Evolutionary conservation across 2,888 invertebrate genomes (phyloP), one percentile per base, ranked within the genome.

Genomic region (Mamestra brassicae): DNA sequence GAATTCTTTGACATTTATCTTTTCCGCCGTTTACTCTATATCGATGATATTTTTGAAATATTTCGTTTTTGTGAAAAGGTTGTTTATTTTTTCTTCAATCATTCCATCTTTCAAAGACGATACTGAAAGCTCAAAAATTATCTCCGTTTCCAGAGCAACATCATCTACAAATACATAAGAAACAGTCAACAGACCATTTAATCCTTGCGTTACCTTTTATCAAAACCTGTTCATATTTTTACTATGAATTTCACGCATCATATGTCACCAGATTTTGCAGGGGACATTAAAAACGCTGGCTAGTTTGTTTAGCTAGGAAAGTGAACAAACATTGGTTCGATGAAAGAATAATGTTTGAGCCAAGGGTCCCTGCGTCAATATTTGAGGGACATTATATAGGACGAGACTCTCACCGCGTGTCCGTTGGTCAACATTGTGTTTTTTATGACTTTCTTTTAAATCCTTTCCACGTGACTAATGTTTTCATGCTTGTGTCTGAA

Each of bases 341-440:
- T 81, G 86, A 85, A 85, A 85, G 81, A 85, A 85, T 84, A 85
- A 85, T 85, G 86, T 82, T 85, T 85, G 77, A 76, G 75, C 67
- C 78, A 78, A 83, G 81, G 79, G 78, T 62, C 69, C 67, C 68
- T 79, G 70, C 62, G 77, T 78, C 85, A 85, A 85, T 85, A 81
- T 85, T 85, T 79, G 81, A 84, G 62, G 70, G 81, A 73, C 75
- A 83, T 81, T 77, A 83, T 77, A 80, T 77, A 78, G 75, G 78
- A 78, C 71, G 70, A 71, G 75, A 71, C 63, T 79, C 79, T 70
- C 67, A 60, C 57, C 42, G 47, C 52, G 60, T 66, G 38, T 47
- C 63, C 73, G 50, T 60, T 45, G 69, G 73, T 62, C 69, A 76
- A 81, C 81, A 81, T 62, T 58, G 71, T 80, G 66, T 78, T 73